Evolutionary conservation across 2,113 vertebrate genomes (phyloP).

Genomic region (Ranitomeya imitator): DNA sequence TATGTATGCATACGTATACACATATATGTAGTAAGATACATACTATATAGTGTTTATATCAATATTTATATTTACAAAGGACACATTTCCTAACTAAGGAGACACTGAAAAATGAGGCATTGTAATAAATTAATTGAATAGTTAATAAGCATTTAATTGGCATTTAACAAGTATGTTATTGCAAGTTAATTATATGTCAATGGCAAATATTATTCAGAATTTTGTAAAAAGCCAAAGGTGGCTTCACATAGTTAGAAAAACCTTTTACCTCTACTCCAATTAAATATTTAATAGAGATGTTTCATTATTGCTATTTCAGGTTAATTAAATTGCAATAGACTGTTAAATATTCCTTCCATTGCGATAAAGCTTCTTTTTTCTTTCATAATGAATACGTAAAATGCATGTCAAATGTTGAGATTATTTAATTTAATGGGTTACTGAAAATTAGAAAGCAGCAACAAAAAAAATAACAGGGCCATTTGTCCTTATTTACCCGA

Average conservation of each 20-base stretch:
- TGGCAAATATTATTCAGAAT: slow-evolving; percentile 49
- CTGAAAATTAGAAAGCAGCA: slow-evolving; percentile 54
- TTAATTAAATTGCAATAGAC: slow-evolving; percentile 58
- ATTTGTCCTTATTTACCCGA: slow-evolving; percentile 56
- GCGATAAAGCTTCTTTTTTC: slow-evolving; percentile 34
- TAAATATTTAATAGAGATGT: slow-evolving; percentile 56
- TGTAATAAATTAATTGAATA: slow-evolving; percentile 53
- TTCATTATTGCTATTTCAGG: slow-evolving; percentile 57
- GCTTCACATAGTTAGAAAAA: slow-evolving; percentile 51
- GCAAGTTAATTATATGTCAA: slow-evolving; percentile 55
- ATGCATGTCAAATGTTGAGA: slow-evolving; percentile 46
- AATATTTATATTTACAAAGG: background rate
- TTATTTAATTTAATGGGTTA: slow-evolving; percentile 55
- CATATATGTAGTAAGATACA: background rate
- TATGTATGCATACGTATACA: no score
- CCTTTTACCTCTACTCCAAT: slow-evolving; percentile 40
- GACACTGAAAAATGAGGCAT: slow-evolving; percentile 36
- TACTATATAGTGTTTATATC: background rate
- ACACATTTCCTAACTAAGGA: slow-evolving; percentile 20
- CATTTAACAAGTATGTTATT: slow-evolving; percentile 54
- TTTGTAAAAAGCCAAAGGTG: slow-evolving; percentile 52
- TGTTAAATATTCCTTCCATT: slow-evolving; percentile 56
- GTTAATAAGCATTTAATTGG: slow-evolving; percentile 57
- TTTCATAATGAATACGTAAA: slow-evolving; percentile 49
- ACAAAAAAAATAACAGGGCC: slow-evolving; percentile 47